Base-by-base conservation (phyloP, 1,140 invertebrate species). In the Coenobita brevimanus region DNA sequence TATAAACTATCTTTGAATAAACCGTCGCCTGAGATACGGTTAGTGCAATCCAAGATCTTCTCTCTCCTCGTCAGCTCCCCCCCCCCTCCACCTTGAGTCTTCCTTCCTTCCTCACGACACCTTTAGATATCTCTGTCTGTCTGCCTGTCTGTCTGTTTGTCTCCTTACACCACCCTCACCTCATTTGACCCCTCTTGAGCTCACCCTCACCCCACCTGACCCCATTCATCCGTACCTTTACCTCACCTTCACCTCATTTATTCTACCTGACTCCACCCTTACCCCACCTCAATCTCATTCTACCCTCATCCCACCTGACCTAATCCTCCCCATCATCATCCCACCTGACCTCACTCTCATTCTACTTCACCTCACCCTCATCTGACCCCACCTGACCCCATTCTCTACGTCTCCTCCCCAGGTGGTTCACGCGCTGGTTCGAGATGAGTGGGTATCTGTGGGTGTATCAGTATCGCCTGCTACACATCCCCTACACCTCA, bases 401-500 rank as follows among this genome's bases (percentile, higher is more conserved):
- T n/a, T n/a, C 30, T 15, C 8, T 73, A 1, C 38, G 69, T 78
- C 8, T 36, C 0, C n/a, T 24, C 64, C 62, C 15, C 82, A 90
- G 75, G 91, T 89, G 38, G 57, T 89, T 83, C 89, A 91, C 85
- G 2, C n/a, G 64, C 0, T 80, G 85, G 76, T 80, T 80, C 21
- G 83, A 82, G 86, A 30, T 89, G 76, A 43, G 57, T 13, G 60
- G 91, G 0, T 92, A 92, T 79, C 30, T 90, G 3, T 89, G 88
- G 80, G 81, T 91, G 17, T 90, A 96, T 13, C 97, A 93, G 89
- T 93, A 95, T 80, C 54, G 97, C 27, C 92, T 94, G 43, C 15
- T 87, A 0, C 94, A 95, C 76, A 92, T 98, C 50, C 94, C 95
- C 0, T 97, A 97, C 96, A 93, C 97, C 91, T 95, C 94, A 0